Evolutionary conservation across 2,797 vertebrate species (phyloP).

Genomic region (Peromyscus melanophrys): DNA sequence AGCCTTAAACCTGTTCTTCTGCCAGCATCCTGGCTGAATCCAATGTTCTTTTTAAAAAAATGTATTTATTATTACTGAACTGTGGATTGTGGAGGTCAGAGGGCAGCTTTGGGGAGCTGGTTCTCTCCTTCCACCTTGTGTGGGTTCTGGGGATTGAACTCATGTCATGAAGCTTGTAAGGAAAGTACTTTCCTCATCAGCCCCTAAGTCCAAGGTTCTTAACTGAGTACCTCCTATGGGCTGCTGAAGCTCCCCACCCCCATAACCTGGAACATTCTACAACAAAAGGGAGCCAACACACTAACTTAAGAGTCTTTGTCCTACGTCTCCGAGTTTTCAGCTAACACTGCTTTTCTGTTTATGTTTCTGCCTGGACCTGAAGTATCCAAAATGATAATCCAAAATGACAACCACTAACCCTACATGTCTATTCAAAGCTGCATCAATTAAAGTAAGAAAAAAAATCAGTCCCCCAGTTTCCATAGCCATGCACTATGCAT

Average conservation of each 20-base stretch:
- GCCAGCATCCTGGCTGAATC: background rate
- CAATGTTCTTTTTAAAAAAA: background rate
- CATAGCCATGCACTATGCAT: background rate
- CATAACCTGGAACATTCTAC: background rate
- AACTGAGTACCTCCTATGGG: background rate
- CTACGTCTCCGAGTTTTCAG: background rate
- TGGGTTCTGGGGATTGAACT: background rate
- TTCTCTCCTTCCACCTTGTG: background rate
- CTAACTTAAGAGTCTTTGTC: background rate
- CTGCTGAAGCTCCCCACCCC: accelerated
- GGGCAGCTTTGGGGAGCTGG: background rate
- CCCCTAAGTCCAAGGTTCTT: background rate
- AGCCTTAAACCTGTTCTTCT: background rate
- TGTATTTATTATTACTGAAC: background rate
- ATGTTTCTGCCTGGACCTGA: conserved; percentile 5
- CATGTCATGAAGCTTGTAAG: background rate
- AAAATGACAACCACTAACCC: background rate
- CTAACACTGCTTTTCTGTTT: background rate
- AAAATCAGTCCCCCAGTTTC: background rate
- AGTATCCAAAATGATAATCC: background rate
- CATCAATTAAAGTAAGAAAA: background rate
- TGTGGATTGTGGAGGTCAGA: background rate
- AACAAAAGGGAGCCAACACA: background rate
- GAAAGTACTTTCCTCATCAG: background rate
- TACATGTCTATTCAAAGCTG: background rate